Percentiles rank a stretch among this genome's conserved stretches.
Conservation (phyloP, 2,888 invertebrate species). For the Yponomeuta sedellus region DNA sequence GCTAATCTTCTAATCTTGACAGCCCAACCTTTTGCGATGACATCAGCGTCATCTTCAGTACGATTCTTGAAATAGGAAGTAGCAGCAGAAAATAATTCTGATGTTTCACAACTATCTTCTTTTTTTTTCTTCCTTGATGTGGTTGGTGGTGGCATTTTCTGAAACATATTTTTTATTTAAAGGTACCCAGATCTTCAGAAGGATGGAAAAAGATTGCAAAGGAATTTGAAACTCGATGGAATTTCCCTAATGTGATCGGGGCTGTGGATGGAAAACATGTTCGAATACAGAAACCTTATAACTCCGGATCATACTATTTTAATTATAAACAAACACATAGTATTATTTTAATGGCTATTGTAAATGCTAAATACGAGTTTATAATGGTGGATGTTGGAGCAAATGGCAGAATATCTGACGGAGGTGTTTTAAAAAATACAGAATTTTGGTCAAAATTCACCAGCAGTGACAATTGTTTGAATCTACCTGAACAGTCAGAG, state of each 20-base stretch:
- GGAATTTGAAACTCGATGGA: slow-evolving; percentile 24
- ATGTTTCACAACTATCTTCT: slow-evolving; percentile 19
- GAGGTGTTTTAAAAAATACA: slow-evolving; percentile 22
- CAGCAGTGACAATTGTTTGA: too few relatives aligned
- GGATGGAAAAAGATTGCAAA: slow-evolving; percentile 25
- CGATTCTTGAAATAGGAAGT: slow-evolving; percentile 14
- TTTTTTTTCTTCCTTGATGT: slow-evolving; percentile 15
- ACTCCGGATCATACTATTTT: slow-evolving; percentile 27
- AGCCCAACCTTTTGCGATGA: slow-evolving; percentile 14
- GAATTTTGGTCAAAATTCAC: slow-evolving; percentile 15
- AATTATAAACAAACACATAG: slow-evolving; percentile 30
- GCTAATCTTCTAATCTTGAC: slow-evolving; percentile 16
- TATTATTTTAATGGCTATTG: slow-evolving; percentile 29
- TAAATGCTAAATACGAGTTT: slow-evolving; percentile 26
- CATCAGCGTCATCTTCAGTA: slow-evolving; percentile 16
- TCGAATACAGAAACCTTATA: slow-evolving; percentile 22
- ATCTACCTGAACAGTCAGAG: too few relatives aligned
- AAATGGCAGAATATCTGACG: slow-evolving; percentile 23
- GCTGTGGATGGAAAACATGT: slow-evolving; percentile 32
- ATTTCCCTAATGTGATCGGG: slow-evolving; percentile 28
- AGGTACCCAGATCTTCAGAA: slow-evolving; percentile 21
- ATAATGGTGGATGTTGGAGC: slow-evolving; percentile 24
- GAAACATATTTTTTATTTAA: slow-evolving; percentile 18
- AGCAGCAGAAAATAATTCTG: slow-evolving; percentile 18
- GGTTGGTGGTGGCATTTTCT: slow-evolving; percentile 19